phyloP scores from a whole-genome alignment of 2,113 vertebrate species.

The Pseudopipra pipra region DNA sequence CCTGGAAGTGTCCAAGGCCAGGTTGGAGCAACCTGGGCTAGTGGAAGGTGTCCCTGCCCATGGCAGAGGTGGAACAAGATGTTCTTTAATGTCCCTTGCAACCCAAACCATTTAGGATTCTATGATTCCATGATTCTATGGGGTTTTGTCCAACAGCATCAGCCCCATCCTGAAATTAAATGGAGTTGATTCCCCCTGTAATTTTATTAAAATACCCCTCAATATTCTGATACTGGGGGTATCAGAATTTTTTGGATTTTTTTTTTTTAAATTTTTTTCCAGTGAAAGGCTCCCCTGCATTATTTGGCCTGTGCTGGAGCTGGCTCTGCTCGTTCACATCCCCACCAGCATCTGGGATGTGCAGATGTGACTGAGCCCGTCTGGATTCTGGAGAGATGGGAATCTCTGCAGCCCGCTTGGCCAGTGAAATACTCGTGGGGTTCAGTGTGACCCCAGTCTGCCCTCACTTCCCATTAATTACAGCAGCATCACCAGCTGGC shows the following conservation, averaged over 20 bases:
- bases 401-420: rapidly evolving
- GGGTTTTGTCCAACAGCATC: not conserved
- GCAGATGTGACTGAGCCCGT: not conserved
- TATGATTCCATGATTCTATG: not conserved
- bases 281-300: not conserved
- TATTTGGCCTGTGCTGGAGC: not conserved
- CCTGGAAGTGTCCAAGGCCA: not conserved
- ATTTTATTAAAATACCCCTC: not conserved
- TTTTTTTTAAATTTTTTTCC: not conserved
- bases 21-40: rapidly evolving
- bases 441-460: rapidly evolving
- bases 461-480: not conserved
- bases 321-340: not conserved
- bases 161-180: not conserved
- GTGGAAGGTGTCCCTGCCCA: not conserved
- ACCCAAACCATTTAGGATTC: not conserved
- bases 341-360: not conserved
- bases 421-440: rapidly evolving
- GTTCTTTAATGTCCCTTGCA: not conserved
- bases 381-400: rapidly evolving
- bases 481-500: not conserved
- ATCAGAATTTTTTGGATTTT: too few species aligned
- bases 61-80: rapidly evolving
- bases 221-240: not conserved
- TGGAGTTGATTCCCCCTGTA: not conserved